Evolutionary conservation across 2,888 invertebrate species (phyloP).

Genomic region (Cataglyphis rosenhaueri): DNA sequence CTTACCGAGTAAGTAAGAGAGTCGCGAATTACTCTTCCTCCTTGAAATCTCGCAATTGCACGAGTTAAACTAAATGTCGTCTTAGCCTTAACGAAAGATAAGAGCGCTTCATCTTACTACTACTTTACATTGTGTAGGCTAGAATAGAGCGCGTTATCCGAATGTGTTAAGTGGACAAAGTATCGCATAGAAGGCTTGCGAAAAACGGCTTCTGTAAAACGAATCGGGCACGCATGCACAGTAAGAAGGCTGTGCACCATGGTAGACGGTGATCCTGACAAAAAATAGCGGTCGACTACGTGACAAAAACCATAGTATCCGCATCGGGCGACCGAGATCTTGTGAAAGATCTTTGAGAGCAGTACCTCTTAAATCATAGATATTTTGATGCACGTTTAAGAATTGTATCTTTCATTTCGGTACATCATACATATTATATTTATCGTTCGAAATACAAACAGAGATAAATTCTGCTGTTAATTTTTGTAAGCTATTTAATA

Average conservation of each 20-base stretch:
- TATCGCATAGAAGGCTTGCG: constrained; percentile 29
- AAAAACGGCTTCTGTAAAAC: constrained; percentile 45
- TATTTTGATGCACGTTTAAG: not conserved
- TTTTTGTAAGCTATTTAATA: not conserved
- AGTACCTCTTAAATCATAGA: constrained; percentile 7
- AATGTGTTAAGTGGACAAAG: constrained; percentile 64
- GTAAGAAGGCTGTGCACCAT: constrained; percentile 18
- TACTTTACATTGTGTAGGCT: constrained; percentile 22
- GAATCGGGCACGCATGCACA: constrained; percentile 52
- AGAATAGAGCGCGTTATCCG: constrained; percentile 29
- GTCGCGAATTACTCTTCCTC: constrained; percentile 14
- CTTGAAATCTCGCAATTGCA: constrained; percentile 7
- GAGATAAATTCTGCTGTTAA: not conserved
- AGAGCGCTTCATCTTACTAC: constrained; percentile 20
- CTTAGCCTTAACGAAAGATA: constrained; percentile 34
- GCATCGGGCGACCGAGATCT: constrained; percentile 20
- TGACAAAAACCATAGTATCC: constrained; percentile 32
- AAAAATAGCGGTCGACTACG: constrained; percentile 25
- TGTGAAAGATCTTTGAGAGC: constrained; percentile 7
- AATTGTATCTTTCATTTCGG: not conserved
- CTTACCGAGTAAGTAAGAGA: not conserved
- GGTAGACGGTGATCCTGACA: constrained; percentile 11
- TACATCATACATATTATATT: not conserved
- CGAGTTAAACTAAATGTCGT: constrained; percentile 9
- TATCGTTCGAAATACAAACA: not conserved